Evolutionary conservation across 2,113 vertebrate species (phyloP).

Genomic region (Leiothrix lutea): DNA sequence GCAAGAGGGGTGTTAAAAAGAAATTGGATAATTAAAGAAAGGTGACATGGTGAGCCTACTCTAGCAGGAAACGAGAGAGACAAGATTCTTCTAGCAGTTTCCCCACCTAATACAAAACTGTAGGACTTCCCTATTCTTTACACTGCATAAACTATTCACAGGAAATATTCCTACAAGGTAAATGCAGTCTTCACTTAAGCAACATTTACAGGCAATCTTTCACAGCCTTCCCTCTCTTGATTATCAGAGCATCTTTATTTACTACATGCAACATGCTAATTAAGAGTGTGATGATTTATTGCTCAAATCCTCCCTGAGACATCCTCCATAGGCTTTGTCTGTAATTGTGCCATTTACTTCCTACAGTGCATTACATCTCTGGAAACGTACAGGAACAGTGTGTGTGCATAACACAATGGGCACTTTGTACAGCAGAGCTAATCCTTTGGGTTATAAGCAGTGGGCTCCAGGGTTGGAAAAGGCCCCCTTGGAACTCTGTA

Average conservation of each 20-base stretch:
- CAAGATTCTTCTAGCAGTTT: not conserved
- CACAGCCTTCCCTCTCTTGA: not conserved
- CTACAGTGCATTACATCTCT: not conserved
- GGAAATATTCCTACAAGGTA: not conserved
- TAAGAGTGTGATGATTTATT: not conserved
- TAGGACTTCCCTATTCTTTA: not conserved
- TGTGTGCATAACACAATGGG: not conserved
- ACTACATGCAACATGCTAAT: not conserved
- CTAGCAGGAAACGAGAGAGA: not conserved
- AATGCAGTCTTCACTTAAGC: not conserved
- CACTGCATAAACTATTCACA: not conserved
- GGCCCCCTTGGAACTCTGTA: not conserved
- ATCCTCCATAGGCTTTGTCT: not conserved
- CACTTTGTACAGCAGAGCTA: not conserved
- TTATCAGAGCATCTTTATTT: not conserved
- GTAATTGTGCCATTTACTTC: constrained; percentile 12
- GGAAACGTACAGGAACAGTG: constrained; percentile 5
- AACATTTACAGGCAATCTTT: not conserved
- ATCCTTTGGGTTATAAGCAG: not conserved
- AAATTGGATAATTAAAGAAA: not conserved
- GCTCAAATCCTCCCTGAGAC: not conserved
- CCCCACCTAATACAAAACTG: not conserved
- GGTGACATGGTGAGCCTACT: not conserved
- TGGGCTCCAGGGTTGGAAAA: not conserved
- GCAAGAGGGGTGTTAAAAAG: not conserved